Base-by-base conservation (phyloP, 2,113 vertebrate genomes). In the Parus major region DNA sequence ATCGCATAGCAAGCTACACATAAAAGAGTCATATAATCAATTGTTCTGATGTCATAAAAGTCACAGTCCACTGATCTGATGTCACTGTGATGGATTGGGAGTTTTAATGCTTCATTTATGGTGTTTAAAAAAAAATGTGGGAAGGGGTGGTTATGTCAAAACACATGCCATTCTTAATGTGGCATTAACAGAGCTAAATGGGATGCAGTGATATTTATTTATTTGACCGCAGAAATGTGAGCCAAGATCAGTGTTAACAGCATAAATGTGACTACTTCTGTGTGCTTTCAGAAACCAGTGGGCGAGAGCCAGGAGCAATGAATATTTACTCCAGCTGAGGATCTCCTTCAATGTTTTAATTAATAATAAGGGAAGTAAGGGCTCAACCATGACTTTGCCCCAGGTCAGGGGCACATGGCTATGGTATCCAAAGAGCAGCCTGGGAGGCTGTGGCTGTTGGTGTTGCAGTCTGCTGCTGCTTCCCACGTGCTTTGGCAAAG, bases 21-120 rank as follows among this genome's bases (percentile, higher is more conserved):
- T 96, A 95, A 96, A 95, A 95, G 88, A 93, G 80, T 83, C 92
- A 76, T 86, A 94, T 72, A 96, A 96, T 93, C 96, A 93, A 96
- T 97, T 95, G 82, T 64, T 96, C 92, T 95, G 90, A 95, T 97
- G 96, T 97, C 95, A 96, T 90, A 92, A 96, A 96, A 96, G 95
- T 95, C 88, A 95, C 96, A 95, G 96, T 95, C 86, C 88, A 64
- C 90, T 92, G 88, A 91, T 93, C 92, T 92, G 97, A 95, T 97
- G 95, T 96, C 96, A 94, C 71, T 1, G 17, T 95, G 96, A 97
- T 95, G 81, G 81, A 97, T 92, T 95, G 86, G 64, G 88, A 87
- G 90, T 92, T 96, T 87, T 76, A 95, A 94, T 92, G 86, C 73
- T 93, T 90, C 87, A 68, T 94, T 94, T 91, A 75, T 60, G 66